Conservation (phyloP, 1,140 invertebrate genomes). For the Medauroidea extradentata region DNA sequence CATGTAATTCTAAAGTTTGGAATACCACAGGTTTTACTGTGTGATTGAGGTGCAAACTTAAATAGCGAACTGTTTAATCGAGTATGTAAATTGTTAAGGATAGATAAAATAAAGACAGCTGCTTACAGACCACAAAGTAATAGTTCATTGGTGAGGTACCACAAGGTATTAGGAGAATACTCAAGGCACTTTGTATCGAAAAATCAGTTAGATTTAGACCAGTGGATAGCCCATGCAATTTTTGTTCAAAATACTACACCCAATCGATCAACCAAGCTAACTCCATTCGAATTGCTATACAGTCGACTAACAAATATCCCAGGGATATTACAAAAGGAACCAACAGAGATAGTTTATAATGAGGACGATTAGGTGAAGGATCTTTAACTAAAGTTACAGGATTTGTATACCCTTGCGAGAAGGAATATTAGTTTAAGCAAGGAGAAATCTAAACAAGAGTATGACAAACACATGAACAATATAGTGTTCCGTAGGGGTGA, state of each 20-base stretch:
- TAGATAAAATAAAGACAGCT: slow-evolving; percentile 27
- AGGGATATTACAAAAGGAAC: slow-evolving; percentile 1
- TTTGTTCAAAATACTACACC: slow-evolving; percentile 31
- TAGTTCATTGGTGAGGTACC: slow-evolving; percentile 24
- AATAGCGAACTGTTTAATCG: slow-evolving; percentile 25
- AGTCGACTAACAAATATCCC: slow-evolving; percentile 26
- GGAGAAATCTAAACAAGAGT: no score
- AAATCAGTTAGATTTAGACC: slow-evolving; percentile 33
- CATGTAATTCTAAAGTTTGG: slow-evolving; percentile 31
- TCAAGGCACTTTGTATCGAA: slow-evolving; percentile 25
- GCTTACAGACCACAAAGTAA: slow-evolving; percentile 28
- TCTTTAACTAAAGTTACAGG: no score
- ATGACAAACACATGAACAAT: no score
- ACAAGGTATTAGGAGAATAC: slow-evolving; percentile 27
- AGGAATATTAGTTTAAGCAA: no score
- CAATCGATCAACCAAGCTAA: slow-evolving; percentile 30
- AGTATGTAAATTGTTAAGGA: slow-evolving; percentile 26
- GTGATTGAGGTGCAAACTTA: slow-evolving; percentile 34
- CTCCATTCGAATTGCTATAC: slow-evolving; percentile 32
- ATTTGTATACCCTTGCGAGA: no score
- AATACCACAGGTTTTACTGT: slow-evolving; percentile 30
- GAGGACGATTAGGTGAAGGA: no score
- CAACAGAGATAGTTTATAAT: not conserved
- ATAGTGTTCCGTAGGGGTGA: no score
- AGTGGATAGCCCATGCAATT: slow-evolving; percentile 7